A percentile compares a stretch with the other conserved stretches of the same genome.
Evolutionary conservation across 2,888 invertebrate species (phyloP).

Genomic region (Plagiodera versicolora): DNA sequence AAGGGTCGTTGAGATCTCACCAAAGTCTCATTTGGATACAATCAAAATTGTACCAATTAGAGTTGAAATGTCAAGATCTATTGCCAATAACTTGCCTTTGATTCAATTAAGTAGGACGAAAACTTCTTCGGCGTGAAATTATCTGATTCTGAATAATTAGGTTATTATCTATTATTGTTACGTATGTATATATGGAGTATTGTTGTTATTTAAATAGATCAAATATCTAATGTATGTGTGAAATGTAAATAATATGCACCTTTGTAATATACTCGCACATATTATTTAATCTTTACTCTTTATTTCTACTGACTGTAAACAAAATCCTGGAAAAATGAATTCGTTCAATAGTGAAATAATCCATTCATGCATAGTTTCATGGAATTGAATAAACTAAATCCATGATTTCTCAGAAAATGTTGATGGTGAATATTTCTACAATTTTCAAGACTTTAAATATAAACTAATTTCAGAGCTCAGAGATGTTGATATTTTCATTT

Average conservation of each 20-base stretch:
- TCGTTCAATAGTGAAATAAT: no score
- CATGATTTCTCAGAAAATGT: no score
- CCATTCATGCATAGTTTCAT: no score
- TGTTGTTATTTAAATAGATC: conserved; percentile 30
- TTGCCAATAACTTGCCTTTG: conserved; percentile 31
- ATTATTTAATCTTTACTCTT: conserved; percentile 26
- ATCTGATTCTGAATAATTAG: conserved; percentile 26
- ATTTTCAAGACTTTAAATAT: no score
- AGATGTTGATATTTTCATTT: no score
- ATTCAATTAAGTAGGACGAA: conserved; percentile 19
- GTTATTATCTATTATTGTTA: conserved; percentile 29
- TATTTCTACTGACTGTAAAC: conserved; percentile 22
- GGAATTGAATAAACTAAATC: no score
- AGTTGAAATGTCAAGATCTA: conserved; percentile 43
- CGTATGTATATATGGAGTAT: conserved; percentile 36
- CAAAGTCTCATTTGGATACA: conserved; percentile 40
- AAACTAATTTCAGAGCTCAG: no score
- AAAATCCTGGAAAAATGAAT: no score
- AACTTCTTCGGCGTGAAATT: not conserved
- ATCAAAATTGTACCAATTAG: conserved; percentile 53
- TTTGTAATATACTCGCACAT: conserved; percentile 29
- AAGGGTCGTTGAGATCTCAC: conserved; percentile 51
- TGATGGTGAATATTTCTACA: no score
- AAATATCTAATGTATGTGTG: conserved; percentile 20
- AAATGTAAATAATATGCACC: conserved; percentile 28